Conservation (phyloP, 2,113 vertebrate species). For the Leuciscus idus region DNA sequence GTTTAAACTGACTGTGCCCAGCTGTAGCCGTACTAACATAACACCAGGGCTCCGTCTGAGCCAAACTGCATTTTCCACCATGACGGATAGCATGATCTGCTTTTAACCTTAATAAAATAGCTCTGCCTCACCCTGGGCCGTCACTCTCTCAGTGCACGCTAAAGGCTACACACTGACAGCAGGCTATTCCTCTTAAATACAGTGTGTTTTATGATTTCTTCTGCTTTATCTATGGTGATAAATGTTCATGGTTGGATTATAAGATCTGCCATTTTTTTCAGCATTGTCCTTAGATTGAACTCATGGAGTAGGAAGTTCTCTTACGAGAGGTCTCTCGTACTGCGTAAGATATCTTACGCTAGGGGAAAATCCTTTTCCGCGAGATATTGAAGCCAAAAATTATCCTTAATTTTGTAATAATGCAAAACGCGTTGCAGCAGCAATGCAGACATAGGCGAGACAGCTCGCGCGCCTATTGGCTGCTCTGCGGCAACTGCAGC, state of each 20-base stretch:
- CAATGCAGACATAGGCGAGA: too few relatives aligned
- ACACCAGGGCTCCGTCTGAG: constrained; percentile 61
- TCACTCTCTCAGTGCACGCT: constrained; percentile 1
- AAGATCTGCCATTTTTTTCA: not conserved
- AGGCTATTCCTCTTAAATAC: constrained; percentile 17
- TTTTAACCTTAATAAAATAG: constrained; percentile 63
- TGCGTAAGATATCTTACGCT: too few relatives aligned
- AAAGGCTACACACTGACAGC: constrained; percentile 32
- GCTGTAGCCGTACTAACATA: constrained; percentile 56
- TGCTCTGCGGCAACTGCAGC: too few relatives aligned
- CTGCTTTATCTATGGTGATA: constrained; percentile 26
- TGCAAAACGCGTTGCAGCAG: too few relatives aligned
- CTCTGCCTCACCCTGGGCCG: constrained; percentile 45
- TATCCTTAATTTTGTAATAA: too few relatives aligned
- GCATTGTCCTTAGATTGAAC: not conserved
- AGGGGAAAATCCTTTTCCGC: too few relatives aligned
- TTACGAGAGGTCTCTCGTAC: too few relatives aligned
- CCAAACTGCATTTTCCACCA: constrained; percentile 50
- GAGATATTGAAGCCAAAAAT: too few relatives aligned
- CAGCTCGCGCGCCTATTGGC: too few relatives aligned
- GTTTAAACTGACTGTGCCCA: constrained; percentile 57
- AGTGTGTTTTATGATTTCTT: constrained; percentile 23
- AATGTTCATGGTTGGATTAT: constrained; percentile 17
- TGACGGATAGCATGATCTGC: constrained; percentile 57
- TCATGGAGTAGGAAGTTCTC: not conserved